A percentile compares a stretch with the other conserved stretches of the same genome.
Conservation (phyloP, 2,113 vertebrate genomes). For the Hystrix brachyura region DNA sequence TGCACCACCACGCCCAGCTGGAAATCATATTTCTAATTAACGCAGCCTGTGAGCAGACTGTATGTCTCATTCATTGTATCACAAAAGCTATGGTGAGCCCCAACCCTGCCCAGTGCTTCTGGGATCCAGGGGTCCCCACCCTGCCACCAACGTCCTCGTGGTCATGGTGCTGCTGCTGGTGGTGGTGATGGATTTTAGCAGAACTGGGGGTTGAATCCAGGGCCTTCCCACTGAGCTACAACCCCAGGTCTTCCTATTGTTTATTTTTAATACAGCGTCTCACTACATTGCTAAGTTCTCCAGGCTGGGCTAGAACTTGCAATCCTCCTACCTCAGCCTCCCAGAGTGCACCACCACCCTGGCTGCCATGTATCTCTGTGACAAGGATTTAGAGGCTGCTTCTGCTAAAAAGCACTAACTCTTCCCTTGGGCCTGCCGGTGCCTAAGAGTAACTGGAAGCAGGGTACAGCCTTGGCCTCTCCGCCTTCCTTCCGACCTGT, state of each 20-base stretch:
- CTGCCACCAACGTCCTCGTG: background rate
- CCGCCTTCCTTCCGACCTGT: background rate
- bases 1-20: background rate
- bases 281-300: background rate
- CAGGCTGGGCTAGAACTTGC: background rate
- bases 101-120: background rate
- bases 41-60: background rate
- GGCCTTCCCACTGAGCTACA: background rate
- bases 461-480: background rate
- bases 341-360: background rate
- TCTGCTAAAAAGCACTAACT: background rate
- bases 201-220: background rate
- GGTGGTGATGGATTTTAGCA: background rate
- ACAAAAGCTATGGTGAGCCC: background rate
- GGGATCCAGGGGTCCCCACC: background rate
- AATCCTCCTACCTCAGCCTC: background rate
- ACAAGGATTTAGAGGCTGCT: background rate
- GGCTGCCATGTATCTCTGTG: background rate
- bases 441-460: background rate
- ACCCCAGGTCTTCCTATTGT: background rate
- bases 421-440: background rate
- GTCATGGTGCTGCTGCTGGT: too few species aligned
- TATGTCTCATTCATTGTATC: background rate
- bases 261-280: background rate
- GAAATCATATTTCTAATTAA: background rate